Conservation (phyloP, 2,797 vertebrate species). For the Sparidentex hasta region DNA sequence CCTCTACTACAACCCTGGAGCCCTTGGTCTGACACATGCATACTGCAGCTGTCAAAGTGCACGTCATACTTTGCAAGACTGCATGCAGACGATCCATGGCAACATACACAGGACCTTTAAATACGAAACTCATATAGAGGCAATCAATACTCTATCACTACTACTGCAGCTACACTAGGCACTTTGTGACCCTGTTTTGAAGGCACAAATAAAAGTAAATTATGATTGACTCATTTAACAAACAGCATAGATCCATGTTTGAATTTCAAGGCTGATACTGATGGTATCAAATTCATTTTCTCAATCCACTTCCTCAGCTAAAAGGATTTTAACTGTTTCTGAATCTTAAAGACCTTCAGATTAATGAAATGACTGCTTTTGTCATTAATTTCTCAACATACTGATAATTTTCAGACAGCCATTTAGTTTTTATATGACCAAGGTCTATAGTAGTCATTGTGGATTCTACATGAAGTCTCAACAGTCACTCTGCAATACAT, state of each 20-base stretch:
- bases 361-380: background rate
- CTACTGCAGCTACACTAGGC: background rate
- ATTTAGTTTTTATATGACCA: background rate
- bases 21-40: constrained; percentile 15
- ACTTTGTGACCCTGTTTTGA: background rate
- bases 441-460: background rate
- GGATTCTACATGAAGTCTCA: background rate
- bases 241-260: background rate
- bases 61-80: constrained; percentile 14
- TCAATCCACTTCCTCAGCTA: background rate
- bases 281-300: background rate
- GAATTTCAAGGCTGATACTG: background rate
- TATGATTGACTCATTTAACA: background rate
- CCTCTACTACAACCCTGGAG: constrained; percentile 4
- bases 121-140: background rate
- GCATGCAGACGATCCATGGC: background rate
- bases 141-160: background rate
- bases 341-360: background rate
- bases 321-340: background rate
- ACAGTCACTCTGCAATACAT: no score
- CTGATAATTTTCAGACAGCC: background rate
- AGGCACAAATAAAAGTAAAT: background rate
- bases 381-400: background rate
- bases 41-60: constrained; percentile 43
- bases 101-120: constrained; percentile 8